Evolutionary conservation across 2,888 invertebrate species (phyloP).

Genomic region (Tinea semifulvella): DNA sequence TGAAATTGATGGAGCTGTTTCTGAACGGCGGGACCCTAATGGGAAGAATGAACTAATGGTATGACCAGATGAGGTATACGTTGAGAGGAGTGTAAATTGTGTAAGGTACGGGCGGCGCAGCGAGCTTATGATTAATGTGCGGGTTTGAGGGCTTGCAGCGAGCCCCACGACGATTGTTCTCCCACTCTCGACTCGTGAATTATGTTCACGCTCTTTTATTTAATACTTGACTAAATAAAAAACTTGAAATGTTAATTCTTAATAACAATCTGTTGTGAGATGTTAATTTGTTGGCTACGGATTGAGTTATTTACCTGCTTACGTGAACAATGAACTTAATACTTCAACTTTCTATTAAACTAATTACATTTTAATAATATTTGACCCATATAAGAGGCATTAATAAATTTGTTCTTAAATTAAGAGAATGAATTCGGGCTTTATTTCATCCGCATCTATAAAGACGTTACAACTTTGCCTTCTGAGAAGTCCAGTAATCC

Average conservation of each 20-base stretch:
- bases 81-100: conserved; percentile 37
- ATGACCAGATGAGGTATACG: conserved; percentile 49
- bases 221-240: conserved; percentile 29
- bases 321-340: not conserved
- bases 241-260: conserved; percentile 36
- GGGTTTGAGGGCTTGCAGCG: conserved; percentile 30
- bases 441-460: conserved; percentile 21
- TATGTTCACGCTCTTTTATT: conserved; percentile 15
- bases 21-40: conserved; percentile 23
- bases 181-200: conserved; percentile 14
- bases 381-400: conserved; percentile 3
- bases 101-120: conserved; percentile 43
- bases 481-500: conserved; percentile 43
- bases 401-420: not conserved
- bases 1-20: conserved; percentile 52
- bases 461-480: conserved; percentile 27
- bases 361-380: not conserved
- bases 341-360: too few species aligned
- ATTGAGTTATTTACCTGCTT: conserved; percentile 8
- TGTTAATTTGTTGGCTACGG: conserved; percentile 9
- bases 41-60: conserved; percentile 18
- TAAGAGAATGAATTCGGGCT: not conserved
- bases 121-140: conserved; percentile 48
- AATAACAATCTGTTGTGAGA: conserved; percentile 19
- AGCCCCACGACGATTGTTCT: conserved; percentile 20